A percentile compares a stretch with the other conserved stretches of the same genome.
Evolutionary conservation across 2,797 vertebrate species (phyloP).

Genomic region (Furcifer pardalis): DNA sequence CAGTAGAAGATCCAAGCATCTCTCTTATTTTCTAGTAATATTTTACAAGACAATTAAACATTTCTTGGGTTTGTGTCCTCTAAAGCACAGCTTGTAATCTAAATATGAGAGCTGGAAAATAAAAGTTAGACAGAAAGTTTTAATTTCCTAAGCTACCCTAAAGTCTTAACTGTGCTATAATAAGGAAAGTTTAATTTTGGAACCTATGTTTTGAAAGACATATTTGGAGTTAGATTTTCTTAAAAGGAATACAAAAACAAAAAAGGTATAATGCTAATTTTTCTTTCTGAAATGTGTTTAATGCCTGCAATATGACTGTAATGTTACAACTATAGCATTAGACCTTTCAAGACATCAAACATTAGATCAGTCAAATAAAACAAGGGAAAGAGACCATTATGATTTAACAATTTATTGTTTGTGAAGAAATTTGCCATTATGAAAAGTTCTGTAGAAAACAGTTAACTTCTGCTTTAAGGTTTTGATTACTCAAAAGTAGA

Average conservation of each 20-base stretch:
- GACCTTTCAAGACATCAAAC: not conserved
- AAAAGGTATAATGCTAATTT: not conserved
- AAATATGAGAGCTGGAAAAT: not conserved
- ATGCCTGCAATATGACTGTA: not conserved
- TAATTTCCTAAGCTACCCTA: not conserved
- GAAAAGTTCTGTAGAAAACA: constrained; percentile 83
- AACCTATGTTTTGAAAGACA: not conserved
- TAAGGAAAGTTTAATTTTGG: not conserved
- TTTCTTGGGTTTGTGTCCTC: not conserved
- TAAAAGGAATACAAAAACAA: not conserved
- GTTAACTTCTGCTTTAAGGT: constrained; percentile 75
- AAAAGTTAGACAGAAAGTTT: not conserved
- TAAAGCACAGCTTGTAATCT: not conserved
- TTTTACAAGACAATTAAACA: not conserved
- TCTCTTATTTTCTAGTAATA: not conserved
- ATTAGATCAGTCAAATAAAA: constrained; percentile 40
- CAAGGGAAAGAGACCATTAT: constrained; percentile 48
- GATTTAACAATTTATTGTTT: constrained; percentile 81
- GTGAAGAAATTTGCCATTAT: constrained; percentile 77
- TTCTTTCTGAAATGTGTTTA: constrained; percentile 8
- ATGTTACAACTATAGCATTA: constrained; percentile 1
- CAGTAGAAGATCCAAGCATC: not conserved
- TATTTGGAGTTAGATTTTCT: not conserved
- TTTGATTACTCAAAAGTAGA: constrained; percentile 78
- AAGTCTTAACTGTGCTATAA: not conserved